A percentile compares a stretch with the other conserved stretches of the same genome.
Conservation (phyloP, 2,888 invertebrate genomes). For the Microchrysa polita region DNA sequence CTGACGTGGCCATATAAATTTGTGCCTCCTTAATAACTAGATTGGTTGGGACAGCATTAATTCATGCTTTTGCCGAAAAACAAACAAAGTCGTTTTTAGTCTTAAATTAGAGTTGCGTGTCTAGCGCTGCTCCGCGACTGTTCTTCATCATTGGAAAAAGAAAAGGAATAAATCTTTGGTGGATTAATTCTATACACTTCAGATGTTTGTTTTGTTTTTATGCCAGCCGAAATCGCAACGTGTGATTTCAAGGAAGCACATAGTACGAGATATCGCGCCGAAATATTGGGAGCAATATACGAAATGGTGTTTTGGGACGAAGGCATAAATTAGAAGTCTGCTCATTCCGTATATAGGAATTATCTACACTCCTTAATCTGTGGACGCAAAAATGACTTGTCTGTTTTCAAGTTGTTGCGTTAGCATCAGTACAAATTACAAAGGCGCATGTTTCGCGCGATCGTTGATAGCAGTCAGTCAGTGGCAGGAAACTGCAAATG, state of each 20-base stretch:
- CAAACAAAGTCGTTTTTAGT: conserved; percentile 47
- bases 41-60: conserved; percentile 46
- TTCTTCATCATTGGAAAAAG: background rate
- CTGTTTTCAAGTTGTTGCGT: conserved; percentile 23
- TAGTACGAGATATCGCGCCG: background rate
- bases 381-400: conserved; percentile 19
- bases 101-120: conserved; percentile 48
- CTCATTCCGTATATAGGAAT: conserved; percentile 28
- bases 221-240: conserved; percentile 28
- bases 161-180: conserved; percentile 6
- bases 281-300: background rate
- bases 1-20: conserved; percentile 16
- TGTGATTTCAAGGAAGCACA: conserved; percentile 19
- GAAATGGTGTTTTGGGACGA: conserved; percentile 25
- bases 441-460: conserved; percentile 24
- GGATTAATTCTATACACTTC: background rate
- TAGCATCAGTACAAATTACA: conserved; percentile 39
- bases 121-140: conserved; percentile 37
- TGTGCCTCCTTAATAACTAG: conserved; percentile 48
- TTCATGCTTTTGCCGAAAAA: conserved; percentile 47
- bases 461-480: background rate
- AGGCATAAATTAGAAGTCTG: conserved; percentile 43
- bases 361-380: conserved; percentile 40
- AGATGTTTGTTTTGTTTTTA: too few species aligned
- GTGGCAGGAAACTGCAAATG: conserved; percentile 36